phyloP scores from a whole-genome alignment of 2,113 vertebrate genomes.

The Sclerurus mexicanus region DNA sequence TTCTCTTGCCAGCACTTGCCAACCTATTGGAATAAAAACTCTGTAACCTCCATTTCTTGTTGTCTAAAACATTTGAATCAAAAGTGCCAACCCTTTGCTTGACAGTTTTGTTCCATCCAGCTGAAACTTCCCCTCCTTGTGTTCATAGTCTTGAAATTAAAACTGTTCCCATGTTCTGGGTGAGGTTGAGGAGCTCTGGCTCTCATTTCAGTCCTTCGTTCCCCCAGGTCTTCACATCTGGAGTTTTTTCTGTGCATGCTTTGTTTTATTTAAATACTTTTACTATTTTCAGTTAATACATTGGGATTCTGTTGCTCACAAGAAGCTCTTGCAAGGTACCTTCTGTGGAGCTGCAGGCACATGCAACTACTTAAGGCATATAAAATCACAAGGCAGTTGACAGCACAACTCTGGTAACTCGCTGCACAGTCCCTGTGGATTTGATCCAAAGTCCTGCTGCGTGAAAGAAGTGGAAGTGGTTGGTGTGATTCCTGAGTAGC shows the following conservation, averaged over 20 bases:
- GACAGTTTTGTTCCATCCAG: background rate
- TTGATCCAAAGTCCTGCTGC: background rate
- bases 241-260: background rate
- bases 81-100: background rate
- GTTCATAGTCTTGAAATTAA: background rate
- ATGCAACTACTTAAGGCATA: background rate
- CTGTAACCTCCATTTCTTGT: background rate
- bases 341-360: background rate
- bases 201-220: background rate
- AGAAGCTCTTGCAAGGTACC: background rate
- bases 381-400: background rate
- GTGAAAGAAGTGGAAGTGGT: background rate
- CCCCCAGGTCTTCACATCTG: background rate
- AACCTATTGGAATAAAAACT: background rate
- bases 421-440: background rate
- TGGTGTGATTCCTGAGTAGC: background rate
- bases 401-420: background rate
- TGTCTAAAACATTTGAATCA: background rate
- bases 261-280: constrained; percentile 8
- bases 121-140: background rate
- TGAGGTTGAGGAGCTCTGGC: background rate
- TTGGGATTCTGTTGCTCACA: background rate
- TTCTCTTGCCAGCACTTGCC: background rate
- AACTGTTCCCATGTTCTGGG: background rate
- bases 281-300: constrained; percentile 1